Evolutionary conservation across 2,888 invertebrate species (phyloP).

Genomic region (Apamea anceps): DNA sequence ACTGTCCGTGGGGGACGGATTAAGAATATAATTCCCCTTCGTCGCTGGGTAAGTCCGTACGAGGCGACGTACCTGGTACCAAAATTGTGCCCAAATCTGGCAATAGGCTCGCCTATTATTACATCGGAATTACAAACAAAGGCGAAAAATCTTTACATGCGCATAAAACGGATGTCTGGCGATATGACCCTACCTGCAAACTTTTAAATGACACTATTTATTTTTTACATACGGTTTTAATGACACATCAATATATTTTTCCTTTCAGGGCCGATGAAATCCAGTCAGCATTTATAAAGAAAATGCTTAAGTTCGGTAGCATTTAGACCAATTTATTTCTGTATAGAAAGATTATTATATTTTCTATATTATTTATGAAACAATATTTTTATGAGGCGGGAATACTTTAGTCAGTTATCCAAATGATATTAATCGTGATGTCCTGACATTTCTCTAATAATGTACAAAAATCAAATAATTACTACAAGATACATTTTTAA

Average conservation of each 20-base stretch:
- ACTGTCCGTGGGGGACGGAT: background rate
- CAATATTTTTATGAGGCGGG: constrained; percentile 30
- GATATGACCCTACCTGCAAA: background rate
- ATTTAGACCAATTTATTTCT: constrained; percentile 37
- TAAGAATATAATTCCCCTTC: background rate
- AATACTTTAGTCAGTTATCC: constrained; percentile 6
- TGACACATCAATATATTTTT: constrained; percentile 10
- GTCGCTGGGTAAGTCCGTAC: background rate
- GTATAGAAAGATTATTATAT: background rate
- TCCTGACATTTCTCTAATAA: background rate
- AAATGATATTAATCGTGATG: background rate
- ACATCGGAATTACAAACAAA: no score
- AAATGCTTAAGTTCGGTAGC: constrained; percentile 75
- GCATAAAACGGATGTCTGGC: background rate
- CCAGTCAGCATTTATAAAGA: constrained; percentile 84
- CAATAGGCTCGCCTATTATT: background rate
- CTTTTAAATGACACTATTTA: background rate
- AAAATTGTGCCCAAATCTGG: background rate
- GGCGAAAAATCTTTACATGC: no score
- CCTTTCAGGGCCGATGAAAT: constrained; percentile 87
- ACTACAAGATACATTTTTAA: no score
- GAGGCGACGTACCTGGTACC: background rate
- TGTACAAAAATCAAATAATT: background rate
- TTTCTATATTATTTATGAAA: constrained; percentile 28
- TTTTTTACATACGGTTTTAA: background rate